Percentiles rank a stretch among this genome's conserved stretches.
Conservation (phyloP, 2,888 invertebrate species). For the Eumacrocentrus americanus region DNA sequence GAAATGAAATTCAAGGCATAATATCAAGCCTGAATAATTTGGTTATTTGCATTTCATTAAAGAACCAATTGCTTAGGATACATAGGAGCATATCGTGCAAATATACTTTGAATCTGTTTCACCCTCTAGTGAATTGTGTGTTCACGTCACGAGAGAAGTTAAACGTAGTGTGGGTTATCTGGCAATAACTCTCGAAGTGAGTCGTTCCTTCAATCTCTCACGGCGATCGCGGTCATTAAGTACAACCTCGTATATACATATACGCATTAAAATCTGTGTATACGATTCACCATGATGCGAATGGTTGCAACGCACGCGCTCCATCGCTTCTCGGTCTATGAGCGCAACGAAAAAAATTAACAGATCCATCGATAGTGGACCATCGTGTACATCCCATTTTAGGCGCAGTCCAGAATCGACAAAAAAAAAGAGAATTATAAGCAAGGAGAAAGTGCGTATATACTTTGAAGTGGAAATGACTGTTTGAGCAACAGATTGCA, state of each 20-base stretch:
- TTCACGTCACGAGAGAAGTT: neutral
- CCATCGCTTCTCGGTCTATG: too few species aligned
- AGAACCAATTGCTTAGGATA: slow-evolving; percentile 9
- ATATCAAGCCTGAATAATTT: slow-evolving; percentile 14
- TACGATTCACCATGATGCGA: slow-evolving; percentile 30
- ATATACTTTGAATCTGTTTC: neutral
- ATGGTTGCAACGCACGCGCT: slow-evolving; percentile 31
- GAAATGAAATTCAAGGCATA: slow-evolving; percentile 1
- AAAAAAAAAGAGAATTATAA: too few species aligned
- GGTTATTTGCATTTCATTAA: slow-evolving; percentile 20
- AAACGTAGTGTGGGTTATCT: neutral
- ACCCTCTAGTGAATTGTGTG: neutral
- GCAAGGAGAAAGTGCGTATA: too few species aligned
- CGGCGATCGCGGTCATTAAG: slow-evolving; percentile 38
- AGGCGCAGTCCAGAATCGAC: too few species aligned
- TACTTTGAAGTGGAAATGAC: too few species aligned
- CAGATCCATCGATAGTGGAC: too few species aligned
- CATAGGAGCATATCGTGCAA: neutral
- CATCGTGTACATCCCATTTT: neutral
- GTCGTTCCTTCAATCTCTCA: slow-evolving; percentile 37
- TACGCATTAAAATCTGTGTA: slow-evolving; percentile 30
- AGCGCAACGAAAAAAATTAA: too few species aligned
- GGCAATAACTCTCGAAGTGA: slow-evolving; percentile 37
- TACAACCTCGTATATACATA: slow-evolving; percentile 29
- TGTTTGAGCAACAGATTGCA: too few species aligned